Base-by-base conservation (phyloP, 2,113 vertebrate genomes). In the Saccopteryx leptura region DNA sequence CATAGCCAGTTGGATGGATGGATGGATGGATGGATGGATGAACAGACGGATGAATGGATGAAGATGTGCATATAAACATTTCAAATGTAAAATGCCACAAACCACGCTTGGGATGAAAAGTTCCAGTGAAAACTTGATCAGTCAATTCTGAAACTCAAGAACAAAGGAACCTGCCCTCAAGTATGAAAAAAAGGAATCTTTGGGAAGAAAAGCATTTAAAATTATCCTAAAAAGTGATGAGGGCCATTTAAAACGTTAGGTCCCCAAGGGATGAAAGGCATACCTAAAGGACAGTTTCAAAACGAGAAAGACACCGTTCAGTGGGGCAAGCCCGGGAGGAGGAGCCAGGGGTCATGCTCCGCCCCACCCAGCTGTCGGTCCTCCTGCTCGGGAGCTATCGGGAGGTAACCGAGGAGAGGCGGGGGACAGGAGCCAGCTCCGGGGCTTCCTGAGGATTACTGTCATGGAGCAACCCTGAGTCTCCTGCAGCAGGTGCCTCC, bases 141-240 rank as follows among this genome's bases (percentile, higher is more conserved):
- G 26, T 71, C 56, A 61, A 31, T 71, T 88, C 48, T 56, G 31
- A 31, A 96, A 89, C 56, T 91, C 83, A 87, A 60, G 52, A 92
- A 56, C 33, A 92, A 79, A 6, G 9, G 4, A 52, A n/a, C 63
- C n/a, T 28, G 56, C 5, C 31, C 58, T 79, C n/a, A 93, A 71
- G 14, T 28, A 60, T 65, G 26, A 54, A 28, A 78, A 94, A 80
- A 9, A 46, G 7, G 39, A 39, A 66, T 0, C 9, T 33, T 13
- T 26, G 13, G 46, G 8, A 19, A 56, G 76, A 83, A 83, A 80
- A 92, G 31, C 52, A 82, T 48, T 54, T 69, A 52, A 68, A 18
- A 69, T 50, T 50, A 58, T 54, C 33, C 61, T 80, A 63, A 94
- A 83, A 82, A 26, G 9, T 19, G 14, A 39, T n/a, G 1, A 26